Percentiles rank a stretch among this genome's conserved stretches.
phyloP scores from a whole-genome alignment of 2,888 invertebrate species.

The Trichacis sp. region DNA sequence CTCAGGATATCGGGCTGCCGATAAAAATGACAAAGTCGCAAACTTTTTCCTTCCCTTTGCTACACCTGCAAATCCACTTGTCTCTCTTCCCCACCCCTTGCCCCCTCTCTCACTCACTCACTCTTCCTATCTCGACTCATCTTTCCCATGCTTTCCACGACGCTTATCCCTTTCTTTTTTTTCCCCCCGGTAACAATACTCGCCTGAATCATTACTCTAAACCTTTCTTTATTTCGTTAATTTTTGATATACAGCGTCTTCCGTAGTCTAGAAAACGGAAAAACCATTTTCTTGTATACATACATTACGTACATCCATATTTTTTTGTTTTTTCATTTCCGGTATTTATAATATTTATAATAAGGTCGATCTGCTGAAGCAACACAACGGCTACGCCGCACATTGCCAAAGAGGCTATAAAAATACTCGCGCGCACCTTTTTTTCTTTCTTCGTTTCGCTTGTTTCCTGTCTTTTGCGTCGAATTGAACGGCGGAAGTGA shows the following conservation, averaged over 20 bases:
- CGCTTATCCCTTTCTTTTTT: background rate
- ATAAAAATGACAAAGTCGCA: slow-evolving; percentile 67
- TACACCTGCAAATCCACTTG: slow-evolving; percentile 44
- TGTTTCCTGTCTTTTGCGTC: too few relatives aligned
- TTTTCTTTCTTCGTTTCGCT: too few relatives aligned
- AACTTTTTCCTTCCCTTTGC: slow-evolving; percentile 48
- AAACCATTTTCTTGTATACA: slow-evolving; percentile 44
- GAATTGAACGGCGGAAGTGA: too few relatives aligned
- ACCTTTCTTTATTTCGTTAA: slow-evolving; percentile 66
- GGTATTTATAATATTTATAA: slow-evolving; percentile 47
- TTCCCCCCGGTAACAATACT: too few relatives aligned
- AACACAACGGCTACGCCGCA: slow-evolving; percentile 24
- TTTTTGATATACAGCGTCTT: slow-evolving; percentile 62
- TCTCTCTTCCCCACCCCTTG: slow-evolving; percentile 25
- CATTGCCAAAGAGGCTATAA: slow-evolving; percentile 48
- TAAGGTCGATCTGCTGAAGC: slow-evolving; percentile 44
- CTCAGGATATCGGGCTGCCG: slow-evolving; percentile 58
- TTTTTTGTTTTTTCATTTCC: slow-evolving; percentile 24
- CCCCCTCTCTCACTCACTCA: slow-evolving; percentile 29
- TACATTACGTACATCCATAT: slow-evolving; percentile 41
- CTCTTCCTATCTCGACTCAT: slow-evolving; percentile 31
- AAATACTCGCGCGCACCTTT: slow-evolving; percentile 51
- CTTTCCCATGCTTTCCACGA: slow-evolving; percentile 5
- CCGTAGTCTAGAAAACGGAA: slow-evolving; percentile 46
- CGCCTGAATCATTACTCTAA: slow-evolving; percentile 59